Conservation (phyloP, 2,888 invertebrate genomes). For the Heliconius charithonia region DNA sequence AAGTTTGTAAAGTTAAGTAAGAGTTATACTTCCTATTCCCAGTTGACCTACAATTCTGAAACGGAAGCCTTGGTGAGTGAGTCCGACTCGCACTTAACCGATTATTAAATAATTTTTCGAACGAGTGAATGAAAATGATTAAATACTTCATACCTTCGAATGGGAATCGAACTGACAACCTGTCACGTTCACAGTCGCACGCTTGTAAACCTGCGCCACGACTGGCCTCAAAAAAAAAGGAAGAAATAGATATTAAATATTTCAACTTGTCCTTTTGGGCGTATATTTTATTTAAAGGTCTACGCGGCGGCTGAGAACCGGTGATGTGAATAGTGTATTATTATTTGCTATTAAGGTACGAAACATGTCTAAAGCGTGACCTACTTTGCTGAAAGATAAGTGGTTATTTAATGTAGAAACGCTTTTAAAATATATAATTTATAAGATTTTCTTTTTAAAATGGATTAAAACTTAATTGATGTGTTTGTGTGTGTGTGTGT, state of each 20-base stretch:
- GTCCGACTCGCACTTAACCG: too few species aligned
- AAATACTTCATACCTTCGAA: too few species aligned
- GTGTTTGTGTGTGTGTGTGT: not conserved
- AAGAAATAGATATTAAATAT: constrained; percentile 51
- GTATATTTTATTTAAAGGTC: constrained; percentile 48
- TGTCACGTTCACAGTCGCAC: too few species aligned
- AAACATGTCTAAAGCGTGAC: not conserved
- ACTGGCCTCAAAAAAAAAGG: too few species aligned
- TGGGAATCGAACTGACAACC: too few species aligned
- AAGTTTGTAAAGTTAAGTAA: too few species aligned
- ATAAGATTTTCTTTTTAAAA: not conserved
- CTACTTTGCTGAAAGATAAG: not conserved
- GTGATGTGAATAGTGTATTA: constrained; percentile 12
- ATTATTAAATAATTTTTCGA: too few species aligned
- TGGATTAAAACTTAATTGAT: not conserved
- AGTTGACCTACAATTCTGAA: too few species aligned
- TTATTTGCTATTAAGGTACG: constrained; percentile 18
- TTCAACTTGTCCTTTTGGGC: constrained; percentile 48
- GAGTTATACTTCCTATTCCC: too few species aligned
- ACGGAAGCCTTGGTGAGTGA: too few species aligned
- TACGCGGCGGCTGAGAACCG: not conserved
- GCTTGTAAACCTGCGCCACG: too few species aligned
- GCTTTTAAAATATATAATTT: not conserved
- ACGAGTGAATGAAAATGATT: too few species aligned
- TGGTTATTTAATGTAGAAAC: not conserved